A percentile compares a stretch with the other conserved stretches of the same genome.
phyloP scores from a whole-genome alignment of 2,113 vertebrate genomes.

The Chloropsis cyanopogon region DNA sequence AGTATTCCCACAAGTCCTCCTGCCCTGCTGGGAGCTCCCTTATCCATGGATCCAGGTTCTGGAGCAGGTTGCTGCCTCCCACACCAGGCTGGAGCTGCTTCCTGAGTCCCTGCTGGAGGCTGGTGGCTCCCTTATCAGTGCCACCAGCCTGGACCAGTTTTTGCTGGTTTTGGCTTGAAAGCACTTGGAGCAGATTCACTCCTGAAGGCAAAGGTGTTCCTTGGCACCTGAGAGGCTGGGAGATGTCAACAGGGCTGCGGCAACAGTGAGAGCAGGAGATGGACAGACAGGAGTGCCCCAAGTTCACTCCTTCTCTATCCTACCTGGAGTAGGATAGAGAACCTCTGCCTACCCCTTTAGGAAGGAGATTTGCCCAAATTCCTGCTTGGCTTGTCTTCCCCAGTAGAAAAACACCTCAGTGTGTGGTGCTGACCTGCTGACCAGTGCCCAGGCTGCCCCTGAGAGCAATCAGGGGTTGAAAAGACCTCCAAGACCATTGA shows the following conservation, averaged over 20 bases:
- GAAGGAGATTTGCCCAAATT: neutral
- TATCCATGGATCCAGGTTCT: neutral
- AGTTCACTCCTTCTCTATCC: neutral
- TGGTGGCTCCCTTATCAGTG: neutral
- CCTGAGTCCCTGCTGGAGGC: neutral
- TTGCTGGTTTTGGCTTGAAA: neutral
- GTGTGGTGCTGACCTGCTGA: neutral
- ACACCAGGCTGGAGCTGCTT: neutral
- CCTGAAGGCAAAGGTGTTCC: neutral
- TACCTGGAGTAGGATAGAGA: neutral
- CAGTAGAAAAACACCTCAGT: neutral
- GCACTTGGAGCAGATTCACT: neutral
- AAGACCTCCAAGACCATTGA: neutral
- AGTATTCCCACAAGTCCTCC: neutral
- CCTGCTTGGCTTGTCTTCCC: neutral
- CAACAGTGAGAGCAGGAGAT: neutral
- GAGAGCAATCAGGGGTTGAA: neutral
- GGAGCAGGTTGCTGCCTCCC: neutral
- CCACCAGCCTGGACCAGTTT: neutral
- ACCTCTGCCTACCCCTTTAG: neutral
- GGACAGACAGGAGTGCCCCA: neutral
- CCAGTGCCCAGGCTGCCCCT: neutral
- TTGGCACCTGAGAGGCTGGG: neutral
- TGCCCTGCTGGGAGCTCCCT: neutral
- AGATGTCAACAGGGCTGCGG: neutral